Evolutionary conservation across 23 tunicate species (phyloP), one percentile per base, ranked within the genome.

Genomic region (Halocynthia aurantium): DNA sequence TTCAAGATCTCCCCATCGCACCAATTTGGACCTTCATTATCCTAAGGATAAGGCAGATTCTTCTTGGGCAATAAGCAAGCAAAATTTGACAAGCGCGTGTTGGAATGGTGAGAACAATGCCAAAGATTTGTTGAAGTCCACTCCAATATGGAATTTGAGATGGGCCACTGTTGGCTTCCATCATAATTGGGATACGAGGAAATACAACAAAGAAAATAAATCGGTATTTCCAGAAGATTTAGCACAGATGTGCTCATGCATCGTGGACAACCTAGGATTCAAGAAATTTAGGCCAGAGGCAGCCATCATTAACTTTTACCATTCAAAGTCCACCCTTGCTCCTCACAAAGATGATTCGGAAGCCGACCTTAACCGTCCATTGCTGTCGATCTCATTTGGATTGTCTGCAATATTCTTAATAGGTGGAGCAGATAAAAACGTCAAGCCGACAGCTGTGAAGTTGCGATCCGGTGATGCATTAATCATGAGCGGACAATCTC

Each of bases 101-200:
- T 61, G 53, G n/a, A 55, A 68, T 68, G 18, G 19, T 8, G 56
- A 74, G 8, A 52, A 10, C 6, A 55, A 10, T 9, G 78, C 6
- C 19, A 20, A 20, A 10, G 6, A 65, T 11, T 5, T 84, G 53
- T 80, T 89, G 63, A 89, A 89, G 52, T 50, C 55, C 10, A 53
- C 84, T 40, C 88, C 91, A 9, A 76, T 92, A 17, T 92, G 98
- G 98, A 82, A 86, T 61, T 64, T 94, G 44, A 54, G 99, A 81
- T 96, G 99, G 99, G 81, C 93, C 6, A 96, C 99, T n/a, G 63
- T 96, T 8, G 99, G 99, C 13, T 85, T 75, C 51, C 99, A 90
- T 61, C 93, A 96, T 57, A 84, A 96, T 57, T 96, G 99, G 99
- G 76, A 90, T 80, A 86, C 93, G 12, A 87, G 95, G 71, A 82